Evolutionary conservation across 1,140 invertebrate genomes (phyloP).

Genomic region (Ridgeia piscesae): DNA sequence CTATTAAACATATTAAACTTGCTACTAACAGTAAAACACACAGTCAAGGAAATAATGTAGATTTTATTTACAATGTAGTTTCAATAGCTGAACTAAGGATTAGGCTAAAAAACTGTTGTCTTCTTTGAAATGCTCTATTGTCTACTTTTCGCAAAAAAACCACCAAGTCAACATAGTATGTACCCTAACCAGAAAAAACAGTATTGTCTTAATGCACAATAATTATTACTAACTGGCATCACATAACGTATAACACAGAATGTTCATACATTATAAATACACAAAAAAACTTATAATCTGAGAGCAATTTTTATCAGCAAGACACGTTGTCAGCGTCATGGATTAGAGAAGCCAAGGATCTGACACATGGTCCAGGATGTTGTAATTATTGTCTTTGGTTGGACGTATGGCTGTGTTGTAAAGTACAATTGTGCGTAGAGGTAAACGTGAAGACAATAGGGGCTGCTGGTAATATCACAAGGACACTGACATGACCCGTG

Average conservation of each 20-base stretch:
- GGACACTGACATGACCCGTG: neutral
- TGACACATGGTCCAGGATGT: neutral
- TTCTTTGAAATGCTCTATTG: no score
- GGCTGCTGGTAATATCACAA: neutral
- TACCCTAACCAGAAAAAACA: neutral
- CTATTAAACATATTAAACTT: neutral
- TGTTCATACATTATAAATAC: neutral
- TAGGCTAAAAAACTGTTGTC: neutral
- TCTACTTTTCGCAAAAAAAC: no score
- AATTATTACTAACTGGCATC: no score
- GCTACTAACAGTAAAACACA: neutral
- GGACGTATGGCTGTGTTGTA: neutral
- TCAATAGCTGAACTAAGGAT: neutral
- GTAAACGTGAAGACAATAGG: neutral
- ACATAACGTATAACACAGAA: neutral
- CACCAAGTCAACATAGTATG: no score
- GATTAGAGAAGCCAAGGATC: neutral
- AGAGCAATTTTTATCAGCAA: neutral
- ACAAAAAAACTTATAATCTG: neutral
- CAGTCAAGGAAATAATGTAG: neutral
- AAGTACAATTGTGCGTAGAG: neutral
- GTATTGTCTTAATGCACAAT: neutral
- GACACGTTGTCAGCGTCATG: neutral
- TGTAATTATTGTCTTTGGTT: neutral
- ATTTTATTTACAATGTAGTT: neutral